Conservation (phyloP, 2,888 invertebrate genomes). For the Tinea pellionella region DNA sequence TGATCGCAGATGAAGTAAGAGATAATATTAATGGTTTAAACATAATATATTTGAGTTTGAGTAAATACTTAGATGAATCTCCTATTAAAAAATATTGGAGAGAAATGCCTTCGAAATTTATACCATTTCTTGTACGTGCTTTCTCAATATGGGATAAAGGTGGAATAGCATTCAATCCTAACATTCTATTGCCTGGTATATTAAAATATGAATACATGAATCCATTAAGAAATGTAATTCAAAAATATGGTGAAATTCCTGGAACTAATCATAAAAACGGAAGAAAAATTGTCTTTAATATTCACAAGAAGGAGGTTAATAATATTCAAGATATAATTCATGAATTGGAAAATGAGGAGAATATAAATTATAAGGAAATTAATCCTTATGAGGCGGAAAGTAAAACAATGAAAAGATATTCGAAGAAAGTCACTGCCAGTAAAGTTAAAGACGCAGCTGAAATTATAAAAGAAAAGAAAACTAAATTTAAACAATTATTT, state of each 20-base stretch:
- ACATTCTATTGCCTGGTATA: slow-evolving; percentile 36
- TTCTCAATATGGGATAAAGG: slow-evolving; percentile 55
- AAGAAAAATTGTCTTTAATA: slow-evolving; percentile 13
- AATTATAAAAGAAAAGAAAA: background rate
- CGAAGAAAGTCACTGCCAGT: slow-evolving; percentile 13
- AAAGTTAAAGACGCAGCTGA: background rate
- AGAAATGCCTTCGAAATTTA: slow-evolving; percentile 33
- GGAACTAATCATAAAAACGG: slow-evolving; percentile 17
- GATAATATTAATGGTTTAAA: background rate
- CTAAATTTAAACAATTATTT: background rate
- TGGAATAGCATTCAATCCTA: slow-evolving; percentile 48
- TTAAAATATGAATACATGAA: slow-evolving; percentile 35
- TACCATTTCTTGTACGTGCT: slow-evolving; percentile 42
- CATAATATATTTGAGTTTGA: slow-evolving; percentile 34
- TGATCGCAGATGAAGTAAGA: slow-evolving; percentile 16
- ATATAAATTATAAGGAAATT: slow-evolving; percentile 18
- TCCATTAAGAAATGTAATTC: slow-evolving; percentile 35
- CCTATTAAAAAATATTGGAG: slow-evolving; percentile 43
- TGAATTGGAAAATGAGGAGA: slow-evolving; percentile 31
- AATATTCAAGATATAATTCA: slow-evolving; percentile 56
- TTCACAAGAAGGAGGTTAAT: slow-evolving; percentile 31
- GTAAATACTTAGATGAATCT: slow-evolving; percentile 39
- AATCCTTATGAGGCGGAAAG: slow-evolving; percentile 37
- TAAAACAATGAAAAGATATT: slow-evolving; percentile 16
- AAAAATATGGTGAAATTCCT: slow-evolving; percentile 24